These are phyloP conservation scores for Rutpela maculata DNA, from an alignment of 2,888 invertebrate species.

Conservation along the genomic window DNA sequence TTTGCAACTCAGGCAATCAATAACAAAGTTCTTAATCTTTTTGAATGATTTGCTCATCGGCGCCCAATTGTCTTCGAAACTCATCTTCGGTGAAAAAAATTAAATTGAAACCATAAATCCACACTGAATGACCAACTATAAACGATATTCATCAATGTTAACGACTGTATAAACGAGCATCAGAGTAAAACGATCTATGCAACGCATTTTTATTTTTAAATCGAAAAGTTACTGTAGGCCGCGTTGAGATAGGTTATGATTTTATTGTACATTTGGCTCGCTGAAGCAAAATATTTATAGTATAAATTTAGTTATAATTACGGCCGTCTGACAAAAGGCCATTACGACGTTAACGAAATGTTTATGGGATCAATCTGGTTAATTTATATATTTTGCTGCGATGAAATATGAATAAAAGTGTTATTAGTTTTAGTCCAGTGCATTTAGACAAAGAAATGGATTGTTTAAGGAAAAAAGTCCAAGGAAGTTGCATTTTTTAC, in stretches of 20 bases:
- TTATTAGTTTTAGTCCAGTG: no score
- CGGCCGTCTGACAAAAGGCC: slow-evolving; percentile 37
- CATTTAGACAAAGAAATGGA: no score
- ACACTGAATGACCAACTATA: background rate
- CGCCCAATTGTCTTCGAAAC: background rate
- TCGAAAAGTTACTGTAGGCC: slow-evolving; percentile 31
- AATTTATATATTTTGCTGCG: slow-evolving; percentile 18
- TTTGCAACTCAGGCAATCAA: no score
- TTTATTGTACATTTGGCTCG: slow-evolving; percentile 36
- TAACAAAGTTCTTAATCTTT: no score
- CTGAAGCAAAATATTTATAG: slow-evolving; percentile 40
- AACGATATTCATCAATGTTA: slow-evolving; percentile 1
- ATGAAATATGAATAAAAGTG: background rate
- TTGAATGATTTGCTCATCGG: background rate
- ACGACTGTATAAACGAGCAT: slow-evolving; percentile 16
- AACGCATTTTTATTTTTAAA: slow-evolving; percentile 27
- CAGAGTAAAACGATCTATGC: slow-evolving; percentile 32
- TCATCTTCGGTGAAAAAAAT: background rate
- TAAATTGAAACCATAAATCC: slow-evolving; percentile 27
- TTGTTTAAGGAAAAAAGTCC: no score
- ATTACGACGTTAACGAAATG: slow-evolving; percentile 29
- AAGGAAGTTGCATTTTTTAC: no score
- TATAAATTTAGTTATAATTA: slow-evolving; percentile 35
- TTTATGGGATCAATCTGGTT: slow-evolving; percentile 29
- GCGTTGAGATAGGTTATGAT: slow-evolving; percentile 40